Conservation (phyloP, 2,888 invertebrate species). For the Mesorhabditis spiculigera region DNA sequence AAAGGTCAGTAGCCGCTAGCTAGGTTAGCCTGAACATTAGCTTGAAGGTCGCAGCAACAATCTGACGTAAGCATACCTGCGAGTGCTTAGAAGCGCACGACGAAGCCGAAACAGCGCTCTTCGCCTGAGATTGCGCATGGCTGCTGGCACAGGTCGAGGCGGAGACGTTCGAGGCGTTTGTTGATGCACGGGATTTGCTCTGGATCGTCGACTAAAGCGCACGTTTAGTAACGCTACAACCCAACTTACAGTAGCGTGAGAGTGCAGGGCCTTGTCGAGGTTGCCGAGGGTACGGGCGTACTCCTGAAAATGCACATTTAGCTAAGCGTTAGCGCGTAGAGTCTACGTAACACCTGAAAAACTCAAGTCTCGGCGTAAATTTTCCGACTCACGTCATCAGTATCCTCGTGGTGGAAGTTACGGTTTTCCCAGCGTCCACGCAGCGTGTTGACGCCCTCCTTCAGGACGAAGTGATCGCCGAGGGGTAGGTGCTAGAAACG, state of each 20-base stretch:
- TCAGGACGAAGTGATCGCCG: constrained; percentile 2
- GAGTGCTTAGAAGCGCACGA: neutral
- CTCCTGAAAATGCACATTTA: neutral
- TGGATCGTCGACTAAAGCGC: neutral
- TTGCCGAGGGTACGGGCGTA: too few relatives aligned
- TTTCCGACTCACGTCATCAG: neutral
- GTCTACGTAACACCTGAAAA: neutral
- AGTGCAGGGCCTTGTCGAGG: neutral
- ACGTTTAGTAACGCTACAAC: neutral
- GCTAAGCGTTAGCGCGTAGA: neutral
- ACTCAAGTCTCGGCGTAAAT: neutral
- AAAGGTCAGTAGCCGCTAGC: neutral
- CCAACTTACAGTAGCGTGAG: neutral
- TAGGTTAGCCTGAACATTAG: too few relatives aligned
- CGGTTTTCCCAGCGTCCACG: neutral
- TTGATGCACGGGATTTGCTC: neutral
- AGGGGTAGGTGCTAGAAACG: neutral
- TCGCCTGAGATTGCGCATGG: neutral
- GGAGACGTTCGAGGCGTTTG: neutral
- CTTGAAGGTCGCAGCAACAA: too few relatives aligned
- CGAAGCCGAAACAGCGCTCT: constrained; percentile 6
- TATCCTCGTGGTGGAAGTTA: neutral
- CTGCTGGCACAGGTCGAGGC: neutral
- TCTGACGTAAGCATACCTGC: constrained; percentile 2
- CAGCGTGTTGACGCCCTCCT: constrained; percentile 2